Conservation (phyloP, 2,113 vertebrate species). For the human (Homo sapiens) region GRCh38 chr5:171725001-171725500, state of each 20-base stretch:
- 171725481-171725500: background rate
- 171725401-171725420: conserved; percentile 38
- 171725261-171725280: background rate
- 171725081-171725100: conserved; percentile 78
- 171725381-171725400: conserved; percentile 53
- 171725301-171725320: conserved; percentile 9
- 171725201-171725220: conserved; percentile 56
- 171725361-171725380: background rate
- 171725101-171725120: conserved; percentile 81
- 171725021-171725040: conserved; percentile 86
- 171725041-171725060: conserved; percentile 74
- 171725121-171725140: conserved; percentile 78
- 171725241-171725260: conserved; percentile 11
- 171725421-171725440: conserved; percentile 61
- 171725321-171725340: conserved; percentile 25
- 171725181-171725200: conserved; percentile 43
- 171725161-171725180: conserved; percentile 64
- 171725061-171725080: conserved; percentile 74
- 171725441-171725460: conserved; percentile 13
- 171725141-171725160: conserved; percentile 65
- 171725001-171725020: conserved; percentile 85
- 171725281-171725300: background rate
- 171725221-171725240: background rate
- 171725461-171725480: background rate
- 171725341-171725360: conserved; percentile 9